phyloP scores from a whole-genome alignment of 2,888 invertebrate species.

The Cremastinae sp. region DNA sequence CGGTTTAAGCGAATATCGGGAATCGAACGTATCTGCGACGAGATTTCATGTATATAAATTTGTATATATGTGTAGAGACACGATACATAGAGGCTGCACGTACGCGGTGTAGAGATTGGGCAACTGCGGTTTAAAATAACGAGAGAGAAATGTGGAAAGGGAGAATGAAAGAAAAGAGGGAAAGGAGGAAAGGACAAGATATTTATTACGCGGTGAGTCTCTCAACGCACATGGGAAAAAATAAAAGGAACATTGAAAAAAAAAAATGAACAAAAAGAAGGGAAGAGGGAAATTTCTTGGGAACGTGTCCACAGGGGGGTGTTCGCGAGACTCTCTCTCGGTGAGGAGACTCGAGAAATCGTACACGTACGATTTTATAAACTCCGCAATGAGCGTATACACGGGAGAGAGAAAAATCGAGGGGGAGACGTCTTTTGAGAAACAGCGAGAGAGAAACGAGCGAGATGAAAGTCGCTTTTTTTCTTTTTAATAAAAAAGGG shows the following conservation, averaged over 20 bases:
- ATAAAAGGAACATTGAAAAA: slow-evolving; percentile 60
- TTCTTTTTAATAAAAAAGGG: slow-evolving; percentile 28
- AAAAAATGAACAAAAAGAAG: slow-evolving; percentile 24
- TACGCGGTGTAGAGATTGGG: slow-evolving; percentile 47
- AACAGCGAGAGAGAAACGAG: slow-evolving; percentile 29
- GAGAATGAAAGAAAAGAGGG: slow-evolving; percentile 20
- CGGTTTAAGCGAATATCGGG: slow-evolving; percentile 46
- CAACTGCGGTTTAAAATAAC: slow-evolving; percentile 46
- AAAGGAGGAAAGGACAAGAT: slow-evolving; percentile 61
- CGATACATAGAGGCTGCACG: slow-evolving; percentile 50
- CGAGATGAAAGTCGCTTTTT: slow-evolving; percentile 1
- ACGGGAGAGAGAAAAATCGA: slow-evolving; percentile 16
- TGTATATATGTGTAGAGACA: no score
- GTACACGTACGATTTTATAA: slow-evolving; percentile 8
- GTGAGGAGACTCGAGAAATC: background rate
- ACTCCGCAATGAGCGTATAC: background rate
- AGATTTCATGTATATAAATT: slow-evolving; percentile 38
- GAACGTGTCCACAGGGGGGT: slow-evolving; percentile 65
- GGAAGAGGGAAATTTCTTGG: slow-evolving; percentile 51
- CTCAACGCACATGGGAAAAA: slow-evolving; percentile 49
- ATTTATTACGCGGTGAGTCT: slow-evolving; percentile 70
- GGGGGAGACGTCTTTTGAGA: slow-evolving; percentile 16
- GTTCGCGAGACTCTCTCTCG: slow-evolving; percentile 4
- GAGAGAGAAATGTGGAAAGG: slow-evolving; percentile 34
- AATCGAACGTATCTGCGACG: slow-evolving; percentile 34